Percentiles rank a stretch among this genome's conserved stretches.
Evolutionary conservation across 1,140 invertebrate genomes (phyloP).

Genomic region (Neodiprion pinetum): DNA sequence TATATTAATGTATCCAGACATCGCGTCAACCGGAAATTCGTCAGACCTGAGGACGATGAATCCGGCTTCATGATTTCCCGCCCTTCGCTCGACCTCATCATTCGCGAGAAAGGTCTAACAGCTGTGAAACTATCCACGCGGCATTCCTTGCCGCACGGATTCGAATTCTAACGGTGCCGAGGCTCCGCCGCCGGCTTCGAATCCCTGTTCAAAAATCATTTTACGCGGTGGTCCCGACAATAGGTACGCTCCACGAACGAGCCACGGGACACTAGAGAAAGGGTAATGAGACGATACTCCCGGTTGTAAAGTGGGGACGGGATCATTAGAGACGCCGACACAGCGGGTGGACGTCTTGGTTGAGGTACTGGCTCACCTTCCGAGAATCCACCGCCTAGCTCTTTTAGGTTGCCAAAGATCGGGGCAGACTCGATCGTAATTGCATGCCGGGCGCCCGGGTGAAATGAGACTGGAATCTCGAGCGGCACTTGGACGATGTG

Average conservation of each 20-base stretch:
- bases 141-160: too few species aligned
- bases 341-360: not conserved
- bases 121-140: too few species aligned
- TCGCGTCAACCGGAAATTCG: not conserved
- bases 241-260: not conserved
- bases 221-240: not conserved
- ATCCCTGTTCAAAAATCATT: too few species aligned
- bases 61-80: not conserved
- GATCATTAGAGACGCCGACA: slow-evolving; percentile 2
- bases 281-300: not conserved
- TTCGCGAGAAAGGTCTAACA: not conserved
- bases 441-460: not conserved
- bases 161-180: too few species aligned
- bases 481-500: not conserved
- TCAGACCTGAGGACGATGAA: not conserved
- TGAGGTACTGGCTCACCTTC: not conserved
- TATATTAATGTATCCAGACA: too few species aligned
- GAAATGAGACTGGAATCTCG: not conserved
- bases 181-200: too few species aligned
- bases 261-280: not conserved
- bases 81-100: not conserved
- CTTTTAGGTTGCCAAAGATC: not conserved
- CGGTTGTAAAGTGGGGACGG: not conserved
- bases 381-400: not conserved
- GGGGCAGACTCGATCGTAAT: not conserved